These are phyloP conservation scores for Ostrea denselamellosa DNA, from an alignment of 1,140 invertebrate genomes.

Conservation along the genomic window DNA sequence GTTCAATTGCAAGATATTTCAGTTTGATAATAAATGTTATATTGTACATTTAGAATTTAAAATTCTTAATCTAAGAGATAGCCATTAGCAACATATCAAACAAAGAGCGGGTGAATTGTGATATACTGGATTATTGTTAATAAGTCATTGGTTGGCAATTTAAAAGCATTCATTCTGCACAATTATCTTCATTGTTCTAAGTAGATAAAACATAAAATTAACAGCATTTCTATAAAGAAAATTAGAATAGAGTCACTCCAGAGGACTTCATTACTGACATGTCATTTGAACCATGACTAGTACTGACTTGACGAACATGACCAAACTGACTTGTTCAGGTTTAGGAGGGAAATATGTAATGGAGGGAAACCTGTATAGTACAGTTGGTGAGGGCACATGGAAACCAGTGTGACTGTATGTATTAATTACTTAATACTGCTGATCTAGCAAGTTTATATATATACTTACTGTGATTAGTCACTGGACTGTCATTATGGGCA, in stretches of 20 bases:
- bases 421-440: neutral
- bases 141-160: neutral
- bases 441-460: neutral
- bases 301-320: slow-evolving; percentile 1
- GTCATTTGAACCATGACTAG: slow-evolving; percentile 6
- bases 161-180: slow-evolving; percentile 17
- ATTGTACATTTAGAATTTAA: slow-evolving; percentile 37
- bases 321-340: neutral
- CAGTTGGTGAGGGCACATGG: neutral
- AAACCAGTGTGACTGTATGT: neutral
- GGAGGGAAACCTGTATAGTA: slow-evolving; percentile 20
- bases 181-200: slow-evolving; percentile 11
- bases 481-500: too few relatives aligned
- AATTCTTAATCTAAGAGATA: slow-evolving; percentile 37
- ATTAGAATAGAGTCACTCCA: neutral
- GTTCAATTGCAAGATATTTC: slow-evolving; percentile 25
- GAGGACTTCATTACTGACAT: neutral
- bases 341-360: slow-evolving; percentile 11
- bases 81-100: slow-evolving; percentile 31
- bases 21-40: slow-evolving; percentile 32
- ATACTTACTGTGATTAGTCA: too few relatives aligned
- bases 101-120: slow-evolving; percentile 13
- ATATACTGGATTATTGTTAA: slow-evolving; percentile 4
- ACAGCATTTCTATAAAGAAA: neutral
- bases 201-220: slow-evolving; percentile 17